phyloP scores from a whole-genome alignment of 1,140 invertebrate species.

The Gryon sp. region DNA sequence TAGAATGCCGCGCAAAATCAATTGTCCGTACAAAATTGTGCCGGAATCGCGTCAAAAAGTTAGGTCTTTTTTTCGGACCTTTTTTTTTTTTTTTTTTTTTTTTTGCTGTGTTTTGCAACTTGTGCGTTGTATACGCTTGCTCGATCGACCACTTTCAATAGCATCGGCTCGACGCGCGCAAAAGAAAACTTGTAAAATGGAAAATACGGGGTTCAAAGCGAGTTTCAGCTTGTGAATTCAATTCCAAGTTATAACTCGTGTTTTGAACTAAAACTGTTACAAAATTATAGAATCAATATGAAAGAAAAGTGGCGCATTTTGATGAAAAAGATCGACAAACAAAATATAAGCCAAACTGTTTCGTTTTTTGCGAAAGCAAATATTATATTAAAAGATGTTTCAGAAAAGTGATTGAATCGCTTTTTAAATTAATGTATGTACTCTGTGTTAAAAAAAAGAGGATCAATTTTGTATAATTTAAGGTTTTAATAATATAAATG shows the following conservation, averaged over 20 bases:
- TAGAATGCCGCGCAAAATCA: constrained; percentile 7
- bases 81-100: not conserved
- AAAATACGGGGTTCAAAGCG: constrained; percentile 22
- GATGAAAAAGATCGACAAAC: too few species aligned
- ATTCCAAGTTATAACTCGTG: constrained; percentile 16
- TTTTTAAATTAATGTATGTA: too few species aligned
- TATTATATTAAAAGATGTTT: too few species aligned
- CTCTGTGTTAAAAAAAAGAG: too few species aligned
- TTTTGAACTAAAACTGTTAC: constrained; percentile 8
- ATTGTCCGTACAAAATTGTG: constrained; percentile 13
- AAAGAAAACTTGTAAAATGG: constrained; percentile 22
- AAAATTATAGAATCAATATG: too few species aligned
- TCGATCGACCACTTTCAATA: constrained; percentile 27
- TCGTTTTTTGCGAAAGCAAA: too few species aligned
- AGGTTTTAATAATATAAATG: too few species aligned
- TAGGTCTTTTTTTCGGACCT: constrained; percentile 18
- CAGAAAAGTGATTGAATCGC: too few species aligned
- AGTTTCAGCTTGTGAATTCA: constrained; percentile 14
- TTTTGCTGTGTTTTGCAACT: too few species aligned
- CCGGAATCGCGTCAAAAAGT: constrained; percentile 9
- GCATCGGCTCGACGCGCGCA: constrained; percentile 19
- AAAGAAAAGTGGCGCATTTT: too few species aligned
- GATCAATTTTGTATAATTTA: too few species aligned
- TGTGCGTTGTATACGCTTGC: constrained; percentile 6
- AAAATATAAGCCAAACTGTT: too few species aligned